Percentiles rank a stretch among this genome's conserved stretches.
phyloP scores from a whole-genome alignment of 2,797 vertebrate genomes.

The Hafferia zeledoni region DNA sequence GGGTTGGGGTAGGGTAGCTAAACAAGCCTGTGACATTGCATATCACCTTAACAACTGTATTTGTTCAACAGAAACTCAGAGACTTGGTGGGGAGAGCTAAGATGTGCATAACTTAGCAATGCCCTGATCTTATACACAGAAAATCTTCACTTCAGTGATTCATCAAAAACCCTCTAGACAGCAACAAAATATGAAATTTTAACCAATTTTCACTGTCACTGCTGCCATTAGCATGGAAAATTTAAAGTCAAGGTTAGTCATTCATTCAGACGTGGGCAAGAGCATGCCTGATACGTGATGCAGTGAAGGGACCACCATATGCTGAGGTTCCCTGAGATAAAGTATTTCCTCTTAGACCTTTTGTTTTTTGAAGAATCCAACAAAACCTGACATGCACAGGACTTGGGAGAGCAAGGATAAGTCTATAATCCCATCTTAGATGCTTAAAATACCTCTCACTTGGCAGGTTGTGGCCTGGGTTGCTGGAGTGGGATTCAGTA shows the following conservation, averaged over 20 bases:
- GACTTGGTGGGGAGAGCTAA: neutral
- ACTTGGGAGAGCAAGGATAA: neutral
- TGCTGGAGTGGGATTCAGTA: neutral
- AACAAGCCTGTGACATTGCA: neutral
- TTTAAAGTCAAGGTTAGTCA: neutral
- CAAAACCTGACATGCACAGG: neutral
- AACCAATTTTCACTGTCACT: neutral
- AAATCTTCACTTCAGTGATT: conserved; percentile 9
- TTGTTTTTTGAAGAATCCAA: neutral
- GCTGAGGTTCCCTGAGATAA: neutral
- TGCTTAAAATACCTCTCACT: neutral
- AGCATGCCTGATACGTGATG: neutral
- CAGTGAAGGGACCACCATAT: neutral
- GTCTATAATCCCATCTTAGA: neutral
- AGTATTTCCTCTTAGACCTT: neutral
- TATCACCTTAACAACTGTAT: neutral
- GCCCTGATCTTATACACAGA: neutral
- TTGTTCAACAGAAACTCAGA: neutral
- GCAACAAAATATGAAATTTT: conserved; percentile 15
- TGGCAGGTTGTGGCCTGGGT: neutral
- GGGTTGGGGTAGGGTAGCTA: neutral
- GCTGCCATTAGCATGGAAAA: neutral
- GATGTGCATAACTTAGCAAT: neutral
- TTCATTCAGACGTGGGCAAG: neutral
- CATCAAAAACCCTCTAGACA: conserved; percentile 6